Conservation (phyloP, 2,797 vertebrate species). For the Echiichthys vipera region DNA sequence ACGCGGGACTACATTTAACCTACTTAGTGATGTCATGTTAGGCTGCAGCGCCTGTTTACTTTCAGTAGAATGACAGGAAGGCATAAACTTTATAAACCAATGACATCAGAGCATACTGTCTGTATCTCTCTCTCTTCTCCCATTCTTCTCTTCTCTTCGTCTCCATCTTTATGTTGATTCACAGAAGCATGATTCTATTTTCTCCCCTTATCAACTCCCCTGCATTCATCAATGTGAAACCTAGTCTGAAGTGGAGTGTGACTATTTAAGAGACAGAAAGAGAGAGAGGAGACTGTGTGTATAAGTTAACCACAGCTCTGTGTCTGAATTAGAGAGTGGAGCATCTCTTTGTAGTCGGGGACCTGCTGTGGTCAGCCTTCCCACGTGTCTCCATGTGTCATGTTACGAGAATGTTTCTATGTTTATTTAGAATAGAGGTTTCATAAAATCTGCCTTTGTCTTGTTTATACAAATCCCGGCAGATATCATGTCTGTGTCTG, state of each 20-base stretch:
- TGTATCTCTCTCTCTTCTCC: conserved; percentile 44
- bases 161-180: conserved; percentile 90
- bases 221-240: conserved; percentile 76
- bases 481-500: neutral
- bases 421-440: neutral
- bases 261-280: conserved; percentile 61
- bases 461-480: neutral
- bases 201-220: conserved; percentile 84
- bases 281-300: conserved; percentile 3
- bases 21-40: conserved; percentile 99
- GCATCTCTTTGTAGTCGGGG: neutral
- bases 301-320: conserved; percentile 86
- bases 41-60: conserved; percentile 96
- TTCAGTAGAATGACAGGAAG: conserved; percentile 96
- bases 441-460: neutral
- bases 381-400: neutral
- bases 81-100: conserved; percentile 97
- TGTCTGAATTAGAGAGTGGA: conserved; percentile 34
- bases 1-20: conserved; percentile 98
- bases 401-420: no score
- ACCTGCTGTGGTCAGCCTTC: neutral
- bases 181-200: conserved; percentile 87
- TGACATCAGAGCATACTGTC: conserved; percentile 91
- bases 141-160: conserved; percentile 55
- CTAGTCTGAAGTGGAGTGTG: conserved; percentile 76